Evolutionary conservation across 2,797 vertebrate genomes (phyloP).

Genomic region (Fringilla coelebs): DNA sequence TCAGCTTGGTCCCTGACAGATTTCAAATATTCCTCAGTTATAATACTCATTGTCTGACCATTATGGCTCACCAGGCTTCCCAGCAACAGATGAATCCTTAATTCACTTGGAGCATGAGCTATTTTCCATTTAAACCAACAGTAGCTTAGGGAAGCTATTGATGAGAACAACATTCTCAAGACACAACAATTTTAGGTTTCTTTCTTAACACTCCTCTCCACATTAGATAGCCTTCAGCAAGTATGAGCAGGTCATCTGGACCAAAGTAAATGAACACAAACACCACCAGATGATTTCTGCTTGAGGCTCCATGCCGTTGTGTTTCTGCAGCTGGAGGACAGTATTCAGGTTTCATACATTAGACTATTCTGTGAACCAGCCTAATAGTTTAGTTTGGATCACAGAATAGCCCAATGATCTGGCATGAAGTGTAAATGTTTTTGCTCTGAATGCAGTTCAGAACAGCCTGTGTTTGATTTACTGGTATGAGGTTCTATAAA

Average conservation of each 20-base stretch:
- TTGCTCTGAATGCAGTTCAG: not conserved
- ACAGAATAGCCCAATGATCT: not conserved
- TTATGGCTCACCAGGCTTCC: not conserved
- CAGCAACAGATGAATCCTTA: not conserved
- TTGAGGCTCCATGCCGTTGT: not conserved
- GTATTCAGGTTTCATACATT: not conserved
- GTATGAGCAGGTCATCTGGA: not conserved
- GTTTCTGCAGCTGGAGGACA: not conserved
- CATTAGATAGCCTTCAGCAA: not conserved
- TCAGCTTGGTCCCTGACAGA: not conserved
- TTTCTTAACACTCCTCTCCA: not conserved
- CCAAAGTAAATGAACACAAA: not conserved
- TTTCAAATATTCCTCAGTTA: not conserved
- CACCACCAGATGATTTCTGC: not conserved
- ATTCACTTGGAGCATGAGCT: not conserved
- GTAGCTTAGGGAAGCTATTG: not conserved
- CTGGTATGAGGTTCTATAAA: not conserved
- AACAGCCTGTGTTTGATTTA: not conserved
- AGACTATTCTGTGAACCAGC: not conserved
- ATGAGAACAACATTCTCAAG: not conserved
- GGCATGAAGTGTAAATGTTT: not conserved
- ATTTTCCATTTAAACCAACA: not conserved
- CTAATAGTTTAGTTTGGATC: not conserved
- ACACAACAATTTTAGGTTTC: fast-evolving
- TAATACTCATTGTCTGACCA: not conserved